Evolutionary conservation across 2,888 invertebrate species (phyloP), one percentile per base, ranked within the genome.

Genomic region (Acrobasis repandana): DNA sequence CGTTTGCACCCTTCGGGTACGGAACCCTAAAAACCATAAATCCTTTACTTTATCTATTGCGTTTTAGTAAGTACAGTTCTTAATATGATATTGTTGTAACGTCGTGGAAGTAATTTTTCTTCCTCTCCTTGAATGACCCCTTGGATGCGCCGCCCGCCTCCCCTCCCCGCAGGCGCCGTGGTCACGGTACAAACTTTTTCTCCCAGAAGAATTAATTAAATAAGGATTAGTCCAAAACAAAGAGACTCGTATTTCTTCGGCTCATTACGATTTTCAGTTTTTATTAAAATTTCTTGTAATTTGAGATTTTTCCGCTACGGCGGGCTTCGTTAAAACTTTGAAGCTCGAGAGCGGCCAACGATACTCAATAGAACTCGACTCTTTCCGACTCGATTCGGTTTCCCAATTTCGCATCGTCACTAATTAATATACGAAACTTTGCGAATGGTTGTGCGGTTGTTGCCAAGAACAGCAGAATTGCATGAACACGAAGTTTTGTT

Each of bases 121-220:
- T 11, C 11, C 18, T 14, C 20, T 50, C 18, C 20, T 49, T 49
- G 11, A 10, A 18, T 56, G 81, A 84, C 79, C 71, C 73, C 72
- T 73, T 63, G 69, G 71, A 80, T 76, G 75, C 72, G 73, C 74
- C 68, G 72, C 70, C 70, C 72, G 71, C 74, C 71, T 75, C 79
- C 71, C 74, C 62, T 67, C 79, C 71, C 74, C 62, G 67, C 75
- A 71, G 76, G 73, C 70, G 60, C 68, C 65, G 67, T 66, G 69
- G 68, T 76, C 65, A 67, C 67, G 68, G 68, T 76, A 73, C 72
- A 68, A 78, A 83, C 75, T 80, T 83, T 78, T 71, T 78, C 76
- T 80, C 79, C 70, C 72, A 66, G 69, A 68, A 67, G 80, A 80
- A 83, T 83, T 83, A 84, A 85, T 85, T 85, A 85, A 80, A 77